A percentile compares a stretch with the other conserved stretches of the same genome.
phyloP scores from a whole-genome alignment of 1,140 invertebrate genomes.

The Penaeus vannamei region DNA sequence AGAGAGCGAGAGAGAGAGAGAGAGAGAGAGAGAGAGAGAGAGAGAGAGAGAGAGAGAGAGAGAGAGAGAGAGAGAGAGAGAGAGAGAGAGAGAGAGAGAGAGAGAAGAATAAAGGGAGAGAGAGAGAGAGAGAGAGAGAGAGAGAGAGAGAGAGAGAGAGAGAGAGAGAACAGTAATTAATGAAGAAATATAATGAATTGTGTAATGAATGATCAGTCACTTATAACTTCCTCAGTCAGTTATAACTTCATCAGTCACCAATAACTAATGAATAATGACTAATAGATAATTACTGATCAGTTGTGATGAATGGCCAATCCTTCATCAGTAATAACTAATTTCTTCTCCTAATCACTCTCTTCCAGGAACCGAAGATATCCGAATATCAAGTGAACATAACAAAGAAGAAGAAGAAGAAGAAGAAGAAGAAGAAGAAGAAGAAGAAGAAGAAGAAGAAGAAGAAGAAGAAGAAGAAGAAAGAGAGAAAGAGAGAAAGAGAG shows the following conservation, averaged over 20 bases:
- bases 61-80: conserved; percentile 11
- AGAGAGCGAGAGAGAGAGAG: too few species aligned
- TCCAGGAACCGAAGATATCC: background rate
- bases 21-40: conserved; percentile 11
- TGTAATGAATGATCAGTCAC: background rate
- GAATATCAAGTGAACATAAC: background rate
- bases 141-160: conserved; percentile 4
- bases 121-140: conserved; percentile 11
- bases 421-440: conserved; percentile 13
- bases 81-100: conserved; percentile 11
- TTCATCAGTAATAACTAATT: too few species aligned
- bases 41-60: conserved; percentile 11
- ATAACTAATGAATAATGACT: too few species aligned
- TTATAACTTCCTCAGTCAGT: background rate
- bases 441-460: background rate
- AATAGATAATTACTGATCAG: too few species aligned
- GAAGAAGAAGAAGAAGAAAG: conserved; percentile 11
- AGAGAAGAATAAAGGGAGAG: conserved; percentile 4
- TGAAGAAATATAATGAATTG: too few species aligned
- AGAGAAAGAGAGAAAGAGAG: conserved; percentile 12
- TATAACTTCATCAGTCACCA: too few species aligned
- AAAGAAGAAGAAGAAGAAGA: background rate
- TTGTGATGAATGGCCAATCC: too few species aligned
- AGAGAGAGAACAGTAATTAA: too few species aligned
- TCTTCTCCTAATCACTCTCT: background rate